Evolutionary conservation across 1,140 invertebrate genomes (phyloP).

Genomic region (Diabrotica virgifera): DNA sequence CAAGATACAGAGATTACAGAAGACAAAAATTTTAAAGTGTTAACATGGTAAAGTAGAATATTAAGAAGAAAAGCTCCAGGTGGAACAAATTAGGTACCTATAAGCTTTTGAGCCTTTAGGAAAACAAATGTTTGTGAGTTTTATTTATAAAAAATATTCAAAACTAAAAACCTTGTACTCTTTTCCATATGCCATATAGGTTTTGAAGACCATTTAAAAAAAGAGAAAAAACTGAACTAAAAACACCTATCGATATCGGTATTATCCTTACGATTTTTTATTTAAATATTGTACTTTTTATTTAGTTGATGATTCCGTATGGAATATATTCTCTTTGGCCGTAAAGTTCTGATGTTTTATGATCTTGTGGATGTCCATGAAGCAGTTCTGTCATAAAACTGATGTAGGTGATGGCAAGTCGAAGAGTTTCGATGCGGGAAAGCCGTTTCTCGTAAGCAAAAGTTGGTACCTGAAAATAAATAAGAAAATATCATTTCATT

Average conservation of each 20-base stretch:
- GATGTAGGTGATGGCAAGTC: conserved; percentile 97
- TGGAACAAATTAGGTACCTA: too few species aligned
- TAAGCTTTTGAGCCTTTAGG: too few species aligned
- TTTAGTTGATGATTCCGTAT: conserved; percentile 46
- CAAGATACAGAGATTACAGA: too few species aligned
- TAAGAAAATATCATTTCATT: too few species aligned
- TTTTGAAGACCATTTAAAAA: too few species aligned
- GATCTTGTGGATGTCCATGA: conserved; percentile 58
- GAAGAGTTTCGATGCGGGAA: conserved; percentile 95
- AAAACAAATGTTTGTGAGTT: too few species aligned
- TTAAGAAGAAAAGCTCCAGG: too few species aligned
- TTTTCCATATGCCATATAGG: too few species aligned
- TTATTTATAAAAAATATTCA: too few species aligned
- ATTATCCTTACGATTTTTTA: neutral
- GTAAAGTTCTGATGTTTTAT: conserved; percentile 43
- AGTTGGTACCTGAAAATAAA: conserved; percentile 76
- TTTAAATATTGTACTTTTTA: neutral
- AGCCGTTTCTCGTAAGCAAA: conserved; percentile 98
- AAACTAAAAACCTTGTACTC: too few species aligned
- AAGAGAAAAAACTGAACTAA: neutral
- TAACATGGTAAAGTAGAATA: too few species aligned
- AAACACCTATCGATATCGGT: neutral
- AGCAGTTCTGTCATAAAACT: conserved; percentile 93
- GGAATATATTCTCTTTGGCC: conserved; percentile 45
- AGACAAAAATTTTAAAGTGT: too few species aligned